Base-by-base conservation (phyloP, 2,888 invertebrate species). In the Phengaris alcon region DNA sequence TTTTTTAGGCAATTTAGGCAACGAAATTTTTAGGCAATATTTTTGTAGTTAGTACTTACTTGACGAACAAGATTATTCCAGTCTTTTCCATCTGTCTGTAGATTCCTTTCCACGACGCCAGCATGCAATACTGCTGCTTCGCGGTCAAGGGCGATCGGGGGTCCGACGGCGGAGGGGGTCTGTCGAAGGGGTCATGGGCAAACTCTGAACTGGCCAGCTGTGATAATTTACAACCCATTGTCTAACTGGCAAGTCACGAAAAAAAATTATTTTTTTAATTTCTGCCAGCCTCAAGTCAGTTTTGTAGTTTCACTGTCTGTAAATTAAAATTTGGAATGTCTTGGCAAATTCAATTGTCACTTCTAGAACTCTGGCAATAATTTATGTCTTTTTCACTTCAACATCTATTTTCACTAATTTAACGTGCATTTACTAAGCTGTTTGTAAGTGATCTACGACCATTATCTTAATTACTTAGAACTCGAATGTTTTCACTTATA, bases 21-120 rank as follows among this genome's bases (percentile, higher is more conserved):
- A n/a, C n/a, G n/a, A n/a, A 35, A 35, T 3, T 35, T 35, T 35
- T 35, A 35, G 35, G 35, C 35, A 35, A 35, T 1, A 2, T 35
- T 35, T 3, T 35, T 3, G 35, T 4, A 3, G 35, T 35, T 35
- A 35, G 35, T 70, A 95, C 97, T 96, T 94, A 98, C 98, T 97
- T 97, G 87, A 97, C 94, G 87, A 98, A 98, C 95, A 98, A 96
- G 85, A 95, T 95, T 80, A 97, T 95, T 8, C 98, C 98, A 22
- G 98, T 98, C 72, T 96, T 95, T 86, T 97, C 97, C 90, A 98
- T 96, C 76, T 97, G 97, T 81, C 98, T 94, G 86, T 96, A 96
- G 83, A 98, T 97, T 35, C 97, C 98, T 84, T 97, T 97, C 98
- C 98, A 98, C 0, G 97, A 97, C 2, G 98, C 97, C 85, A 97